Evolutionary conservation across 2,797 vertebrate genomes (phyloP), one percentile per base, ranked within the genome.

Genomic region (Prunella strophiata): DNA sequence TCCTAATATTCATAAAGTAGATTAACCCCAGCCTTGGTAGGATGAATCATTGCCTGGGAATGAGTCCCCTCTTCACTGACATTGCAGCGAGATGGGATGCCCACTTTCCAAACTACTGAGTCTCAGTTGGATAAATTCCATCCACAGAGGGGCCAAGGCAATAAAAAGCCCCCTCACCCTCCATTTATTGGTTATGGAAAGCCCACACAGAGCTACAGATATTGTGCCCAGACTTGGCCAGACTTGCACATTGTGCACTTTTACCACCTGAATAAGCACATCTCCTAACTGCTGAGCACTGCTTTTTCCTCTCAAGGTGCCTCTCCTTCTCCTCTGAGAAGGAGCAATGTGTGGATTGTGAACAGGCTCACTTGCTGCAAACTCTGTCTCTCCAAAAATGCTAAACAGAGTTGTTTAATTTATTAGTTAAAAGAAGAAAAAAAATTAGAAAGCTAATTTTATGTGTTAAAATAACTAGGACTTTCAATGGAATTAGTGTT

Each of bases 401-500:
- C 45, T 84, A 42, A 85, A 47, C 22, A 16, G 42, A 91, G 18
- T 48, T 54, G 38, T 54, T 87, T 72, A 40, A 82, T 77, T 71
- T 92, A 65, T 48, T 85, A 83, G 47, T 26, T 76, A 40, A 45
- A 70, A 61, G 59, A 42, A 48, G 5, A 23, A 15, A 10, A 23
- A 29, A 11, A 18, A 22, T 15, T 21, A 13, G 7, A 7, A 29
- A 13, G 4, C 26, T 81, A 91, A 94, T 50, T 54, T 45, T 71
- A 54, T 26, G 55, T 32, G 74, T 85, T 81, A 84, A 93, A 94
- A 85, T 85, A 72, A 75, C 14, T 27, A 89, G 27, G 63, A 67
- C 47, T 84, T 94, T 79, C 50, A 85, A 36, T 20, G 38, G 71
- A 77, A 95, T 84, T 86, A 75, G 26, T 88, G 21, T 71, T 93